Base-by-base conservation (phyloP, 2,113 vertebrate species). In the Hippocampus mohnikei region DNA sequence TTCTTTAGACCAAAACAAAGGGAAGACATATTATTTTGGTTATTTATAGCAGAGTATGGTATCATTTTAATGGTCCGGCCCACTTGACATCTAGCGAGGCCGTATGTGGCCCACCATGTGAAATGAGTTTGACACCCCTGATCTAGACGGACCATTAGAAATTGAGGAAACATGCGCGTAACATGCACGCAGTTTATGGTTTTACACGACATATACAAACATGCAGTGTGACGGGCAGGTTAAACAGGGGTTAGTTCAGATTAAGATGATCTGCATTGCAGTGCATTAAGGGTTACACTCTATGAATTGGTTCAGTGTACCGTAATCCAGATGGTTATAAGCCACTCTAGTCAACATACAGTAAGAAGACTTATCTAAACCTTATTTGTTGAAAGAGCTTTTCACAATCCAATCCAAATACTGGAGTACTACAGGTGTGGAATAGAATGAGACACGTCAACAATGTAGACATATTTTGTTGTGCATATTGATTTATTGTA, bases 161-260 rank as follows among this genome's bases (percentile, higher is more conserved):
- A 41, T 29, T 21, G 33, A n/a, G 16, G 21, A 8, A 5, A 58
- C 23, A 21, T 50, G 8, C 2, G 18, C 16, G 29, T 71, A 56
- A 70, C 74, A 79, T 67, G 67, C 44, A 72, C 58, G 41, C 58
- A 62, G 27, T 0, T 59, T 55, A 55, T 66, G 67, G 62, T 48
- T 40, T 58, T n/a, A 75, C 33, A 61, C 9, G 10, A 61, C 27
- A 59, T 69, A 48, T 27, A 15, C 11, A 13, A 21, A 56, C 33
- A 63, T 29, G 60, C 37, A 40, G 21, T 69, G 56, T 55, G 65
- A 55, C 46, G n/a, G 0, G 16, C 62, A 53, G 76, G 70, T 74
- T 73, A 76, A 72, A 64, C 41, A 37, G 56, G 27, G 67, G 72
- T 74, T 79, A 75, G 41, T 63, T 67, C 52, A n/a, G 74, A 80